phyloP scores from a whole-genome alignment of 1,140 invertebrate species.

The Rhopalosiphum maidis region DNA sequence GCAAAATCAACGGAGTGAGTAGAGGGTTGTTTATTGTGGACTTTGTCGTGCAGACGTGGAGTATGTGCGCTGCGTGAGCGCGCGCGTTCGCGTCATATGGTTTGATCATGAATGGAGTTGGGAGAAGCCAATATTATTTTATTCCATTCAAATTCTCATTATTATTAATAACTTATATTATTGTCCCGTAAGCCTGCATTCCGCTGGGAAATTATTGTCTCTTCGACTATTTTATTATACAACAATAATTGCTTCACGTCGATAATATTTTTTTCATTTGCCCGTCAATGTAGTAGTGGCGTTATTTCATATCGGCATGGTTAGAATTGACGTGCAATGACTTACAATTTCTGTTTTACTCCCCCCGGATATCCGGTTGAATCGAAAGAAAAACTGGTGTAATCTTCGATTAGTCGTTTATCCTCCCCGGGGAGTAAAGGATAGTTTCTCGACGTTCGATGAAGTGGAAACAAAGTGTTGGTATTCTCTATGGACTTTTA shows the following conservation, averaged over 20 bases:
- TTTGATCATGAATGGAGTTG: not conserved
- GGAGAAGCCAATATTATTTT: not conserved
- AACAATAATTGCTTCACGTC: not conserved
- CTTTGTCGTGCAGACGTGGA: not conserved
- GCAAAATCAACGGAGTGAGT: too few relatives aligned
- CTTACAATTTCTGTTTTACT: conserved; percentile 2
- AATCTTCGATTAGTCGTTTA: conserved; percentile 39
- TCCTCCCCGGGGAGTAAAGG: not conserved
- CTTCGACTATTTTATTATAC: not conserved
- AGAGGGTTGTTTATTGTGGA: not conserved
- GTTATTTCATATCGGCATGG: not conserved
- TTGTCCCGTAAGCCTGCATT: not conserved
- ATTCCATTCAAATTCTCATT: not conserved
- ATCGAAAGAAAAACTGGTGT: not conserved
- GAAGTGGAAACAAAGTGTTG: conserved; percentile 42
- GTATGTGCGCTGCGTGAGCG: not conserved
- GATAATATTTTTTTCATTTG: conserved; percentile 12
- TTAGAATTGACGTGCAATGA: conserved; percentile 29
- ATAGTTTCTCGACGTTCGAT: not conserved
- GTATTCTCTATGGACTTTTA: conserved; percentile 24
- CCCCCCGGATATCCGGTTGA: not conserved
- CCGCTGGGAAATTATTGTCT: conserved; percentile 14
- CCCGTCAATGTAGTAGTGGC: not conserved
- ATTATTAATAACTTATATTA: conserved; percentile 7
- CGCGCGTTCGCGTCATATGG: not conserved